Percentiles rank a stretch among this genome's conserved stretches.
Evolutionary conservation across 2,113 vertebrate genomes (phyloP).

Genomic region (Aldabrachelys gigantea): DNA sequence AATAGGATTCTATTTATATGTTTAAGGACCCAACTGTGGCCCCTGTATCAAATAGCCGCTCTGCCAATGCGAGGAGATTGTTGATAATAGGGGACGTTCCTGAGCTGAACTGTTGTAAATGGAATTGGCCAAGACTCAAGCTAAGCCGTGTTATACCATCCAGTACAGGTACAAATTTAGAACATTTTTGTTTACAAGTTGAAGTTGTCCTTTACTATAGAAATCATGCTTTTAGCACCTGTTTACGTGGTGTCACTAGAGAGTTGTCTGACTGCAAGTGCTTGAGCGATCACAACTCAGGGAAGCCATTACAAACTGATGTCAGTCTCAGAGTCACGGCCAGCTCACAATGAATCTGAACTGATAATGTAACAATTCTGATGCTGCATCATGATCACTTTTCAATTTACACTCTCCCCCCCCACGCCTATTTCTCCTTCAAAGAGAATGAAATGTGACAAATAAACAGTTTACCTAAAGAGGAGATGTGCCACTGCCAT

Average conservation of each 20-base stretch:
- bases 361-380: neutral
- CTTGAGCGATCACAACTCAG: neutral
- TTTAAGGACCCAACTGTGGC: conserved; percentile 33
- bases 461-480: neutral
- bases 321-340: neutral
- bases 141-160: neutral
- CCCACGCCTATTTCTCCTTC: neutral
- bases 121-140: neutral
- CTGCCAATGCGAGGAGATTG: conserved; percentile 11
- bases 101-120: conserved; percentile 1
- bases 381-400: accelerated
- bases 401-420: neutral
- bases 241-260: neutral
- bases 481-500: neutral
- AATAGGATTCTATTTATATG: conserved; percentile 44
- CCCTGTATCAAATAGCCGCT: conserved; percentile 23
- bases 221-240: neutral
- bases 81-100: conserved; percentile 6
- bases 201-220: neutral
- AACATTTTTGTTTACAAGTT: neutral
- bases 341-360: neutral
- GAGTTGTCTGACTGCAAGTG: neutral
- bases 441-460: neutral
- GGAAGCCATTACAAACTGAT: neutral
- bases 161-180: neutral